Evolutionary conservation across 2,797 vertebrate species (phyloP).

Genomic region (Lepilemur septentrionalis): DNA sequence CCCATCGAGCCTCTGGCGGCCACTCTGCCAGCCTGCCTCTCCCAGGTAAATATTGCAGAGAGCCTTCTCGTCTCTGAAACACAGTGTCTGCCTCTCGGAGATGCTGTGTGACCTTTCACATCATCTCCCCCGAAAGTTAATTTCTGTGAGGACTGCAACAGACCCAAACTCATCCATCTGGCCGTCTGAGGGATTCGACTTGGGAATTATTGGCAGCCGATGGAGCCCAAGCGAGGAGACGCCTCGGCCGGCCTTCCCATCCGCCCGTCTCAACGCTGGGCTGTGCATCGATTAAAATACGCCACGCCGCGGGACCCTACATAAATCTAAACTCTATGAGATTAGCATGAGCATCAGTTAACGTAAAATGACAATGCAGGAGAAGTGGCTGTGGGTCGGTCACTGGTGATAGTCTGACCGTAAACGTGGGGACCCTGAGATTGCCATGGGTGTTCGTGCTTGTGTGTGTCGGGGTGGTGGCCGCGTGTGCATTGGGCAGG

Average conservation of each 20-base stretch:
- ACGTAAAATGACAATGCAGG: slow-evolving; percentile 85
- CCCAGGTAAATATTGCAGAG: slow-evolving; percentile 67
- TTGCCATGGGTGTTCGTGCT: not conserved
- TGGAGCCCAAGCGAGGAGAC: slow-evolving; percentile 82
- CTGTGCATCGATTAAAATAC: slow-evolving; percentile 87
- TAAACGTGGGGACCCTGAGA: slow-evolving; percentile 40
- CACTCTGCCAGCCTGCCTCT: not conserved
- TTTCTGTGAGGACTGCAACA: slow-evolving; percentile 86
- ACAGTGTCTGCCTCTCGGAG: slow-evolving; percentile 77
- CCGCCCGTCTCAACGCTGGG: slow-evolving; percentile 84
- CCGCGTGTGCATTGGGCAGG: rapidly evolving
- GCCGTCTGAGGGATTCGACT: slow-evolving; percentile 83
- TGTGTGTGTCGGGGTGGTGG: not conserved
- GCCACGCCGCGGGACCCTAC: slow-evolving; percentile 81
- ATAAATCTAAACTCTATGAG: slow-evolving; percentile 89
- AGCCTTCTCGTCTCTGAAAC: slow-evolving; percentile 62
- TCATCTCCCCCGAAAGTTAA: slow-evolving; percentile 85
- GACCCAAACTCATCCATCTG: slow-evolving; percentile 83
- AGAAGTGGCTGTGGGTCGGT: slow-evolving; percentile 77
- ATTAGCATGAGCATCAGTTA: slow-evolving; percentile 88
- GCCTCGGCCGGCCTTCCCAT: slow-evolving; percentile 82
- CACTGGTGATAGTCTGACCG: slow-evolving; percentile 71
- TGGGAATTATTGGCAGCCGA: slow-evolving; percentile 88
- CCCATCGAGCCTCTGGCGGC: rapidly evolving
- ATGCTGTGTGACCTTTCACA: slow-evolving; percentile 84